Base-by-base conservation (phyloP, 2,113 vertebrate genomes). In the Pedionomus torquatus region DNA sequence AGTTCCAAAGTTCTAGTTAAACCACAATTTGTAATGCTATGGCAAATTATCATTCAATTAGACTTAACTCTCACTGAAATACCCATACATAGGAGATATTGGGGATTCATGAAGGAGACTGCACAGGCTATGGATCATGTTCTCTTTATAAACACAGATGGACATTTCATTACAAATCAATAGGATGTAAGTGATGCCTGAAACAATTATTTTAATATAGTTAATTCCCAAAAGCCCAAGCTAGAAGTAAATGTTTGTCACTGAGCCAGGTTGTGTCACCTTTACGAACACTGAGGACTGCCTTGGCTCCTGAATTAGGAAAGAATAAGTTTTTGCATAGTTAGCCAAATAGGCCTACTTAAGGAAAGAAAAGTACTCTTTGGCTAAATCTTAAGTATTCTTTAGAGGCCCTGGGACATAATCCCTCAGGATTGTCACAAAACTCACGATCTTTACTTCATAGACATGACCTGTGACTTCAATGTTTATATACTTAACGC, bases 21-120 rank as follows among this genome's bases (percentile, higher is more conserved):
- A 96, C 94, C 64, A 92, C 91, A 93, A 97, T 97, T 97, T 97
- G 96, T 96, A 96, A 97, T 94, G 94, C 89, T 97, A 96, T 60
- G 94, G 95, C 71, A 97, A 97, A 98, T 98, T 98, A 97, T 94
- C 94, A 91, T 96, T 97, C 94, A 96, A 96, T 97, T 97, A 97
- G 93, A 93, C 24, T 81, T 95, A 95, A 90, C 89, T 96, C 82
- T 87, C 39, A 7, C 60, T 72, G 80, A 95, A 96, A 96, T 95
- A 83, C 65, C 52, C 80, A 46, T 26, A 41, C 61, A 75, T 35
- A 57, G 63, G 33, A 95, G 76, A 90, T 92, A 94, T 33, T 95
- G 87, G 69, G 85, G 74, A 91, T 87, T 95, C 66, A 76, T 76
- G 89, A 91, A 89, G 90, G 60, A 91, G 77, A 65, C 65, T 92